These are phyloP conservation scores for Ephialtes manifestator DNA, from an alignment of 2,888 invertebrate genomes.

Conservation along the genomic window DNA sequence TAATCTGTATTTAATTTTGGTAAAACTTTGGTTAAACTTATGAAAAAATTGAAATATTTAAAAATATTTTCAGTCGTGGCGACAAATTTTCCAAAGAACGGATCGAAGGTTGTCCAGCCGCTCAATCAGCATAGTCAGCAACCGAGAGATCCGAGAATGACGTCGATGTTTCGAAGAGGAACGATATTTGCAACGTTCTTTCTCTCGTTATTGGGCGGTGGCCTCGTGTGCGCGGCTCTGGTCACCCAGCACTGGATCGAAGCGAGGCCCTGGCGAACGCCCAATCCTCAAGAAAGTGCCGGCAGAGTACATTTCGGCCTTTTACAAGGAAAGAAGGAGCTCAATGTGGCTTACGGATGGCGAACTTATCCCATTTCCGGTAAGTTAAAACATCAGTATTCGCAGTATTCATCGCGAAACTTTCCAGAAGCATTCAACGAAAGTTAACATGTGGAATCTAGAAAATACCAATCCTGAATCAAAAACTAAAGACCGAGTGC, in stretches of 20 bases:
- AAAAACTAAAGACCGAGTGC: constrained; percentile 7
- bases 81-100: constrained; percentile 73
- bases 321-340: constrained; percentile 93
- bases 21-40: no score
- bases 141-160: constrained; percentile 81
- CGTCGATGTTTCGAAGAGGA: constrained; percentile 90
- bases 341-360: constrained; percentile 94
- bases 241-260: constrained; percentile 95
- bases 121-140: constrained; percentile 42
- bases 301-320: constrained; percentile 94
- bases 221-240: constrained; percentile 92
- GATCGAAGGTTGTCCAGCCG: constrained; percentile 58
- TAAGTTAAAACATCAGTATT: constrained; percentile 86
- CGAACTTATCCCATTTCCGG: constrained; percentile 92
- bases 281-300: constrained; percentile 90
- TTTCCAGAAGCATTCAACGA: no score
- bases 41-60: not conserved
- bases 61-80: constrained; percentile 65
- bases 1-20: no score
- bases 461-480: not conserved
- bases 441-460: not conserved
- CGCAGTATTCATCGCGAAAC: no score
- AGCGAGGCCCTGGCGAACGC: constrained; percentile 90
- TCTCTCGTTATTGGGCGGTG: constrained; percentile 92
- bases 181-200: constrained; percentile 94